These are phyloP conservation scores for Tenebrosternarchus preto DNA, from an alignment of 2,113 vertebrate species.

Conservation along the genomic window DNA sequence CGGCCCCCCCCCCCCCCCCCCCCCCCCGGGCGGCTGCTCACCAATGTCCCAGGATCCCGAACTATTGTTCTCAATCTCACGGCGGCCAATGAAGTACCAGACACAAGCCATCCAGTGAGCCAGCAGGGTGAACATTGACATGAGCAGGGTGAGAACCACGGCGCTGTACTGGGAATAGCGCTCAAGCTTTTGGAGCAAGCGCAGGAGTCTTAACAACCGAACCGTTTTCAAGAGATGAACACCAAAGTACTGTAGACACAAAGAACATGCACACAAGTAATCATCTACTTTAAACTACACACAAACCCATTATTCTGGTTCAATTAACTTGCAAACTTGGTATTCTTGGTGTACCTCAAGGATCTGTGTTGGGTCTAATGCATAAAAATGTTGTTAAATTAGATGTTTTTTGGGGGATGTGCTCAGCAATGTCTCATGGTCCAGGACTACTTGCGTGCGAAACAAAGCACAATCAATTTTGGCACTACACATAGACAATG, in stretches of 20 bases:
- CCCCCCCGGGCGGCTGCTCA: no score
- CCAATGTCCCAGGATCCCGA: constrained; percentile 77
- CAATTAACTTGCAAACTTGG: not conserved
- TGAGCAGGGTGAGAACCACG: constrained; percentile 81
- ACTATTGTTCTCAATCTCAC: constrained; percentile 76
- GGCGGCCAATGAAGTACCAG: constrained; percentile 80
- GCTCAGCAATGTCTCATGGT: no score
- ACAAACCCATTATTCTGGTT: not conserved
- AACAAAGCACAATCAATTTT: no score
- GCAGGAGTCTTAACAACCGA: constrained; percentile 74
- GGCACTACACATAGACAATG: not conserved
- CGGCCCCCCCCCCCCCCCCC: no score
- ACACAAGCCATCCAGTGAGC: constrained; percentile 85
- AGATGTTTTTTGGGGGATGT: no score
- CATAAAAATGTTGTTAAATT: no score
- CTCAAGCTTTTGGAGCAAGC: constrained; percentile 81
- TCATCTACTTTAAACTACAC: not conserved
- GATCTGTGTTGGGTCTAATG: not conserved
- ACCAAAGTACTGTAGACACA: constrained; percentile 73
- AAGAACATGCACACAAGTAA: not conserved
- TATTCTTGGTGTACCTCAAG: constrained; percentile 5
- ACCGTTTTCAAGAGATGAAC: constrained; percentile 83
- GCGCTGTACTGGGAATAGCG: constrained; percentile 83
- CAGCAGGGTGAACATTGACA: constrained; percentile 82
- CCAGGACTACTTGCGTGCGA: no score